Evolutionary conservation across 2,888 invertebrate species (phyloP), one percentile per base, ranked within the genome.

Genomic region (Zaprionus lineosus): DNA sequence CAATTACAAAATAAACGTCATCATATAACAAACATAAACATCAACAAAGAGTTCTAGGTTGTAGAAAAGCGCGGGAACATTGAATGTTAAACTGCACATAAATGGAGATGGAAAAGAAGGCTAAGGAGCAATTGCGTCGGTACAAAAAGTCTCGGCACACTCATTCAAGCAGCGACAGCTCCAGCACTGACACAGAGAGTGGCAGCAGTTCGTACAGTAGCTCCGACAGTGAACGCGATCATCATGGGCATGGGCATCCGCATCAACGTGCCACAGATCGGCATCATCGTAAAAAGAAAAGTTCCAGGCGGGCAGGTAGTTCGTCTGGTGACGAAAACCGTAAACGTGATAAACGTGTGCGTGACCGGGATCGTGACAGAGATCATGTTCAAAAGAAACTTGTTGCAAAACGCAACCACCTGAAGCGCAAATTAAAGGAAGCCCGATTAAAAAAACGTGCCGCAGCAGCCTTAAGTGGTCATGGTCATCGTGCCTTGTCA

Each of bases 281-380:
- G 0, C 87, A 91, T 34, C 88, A 91, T 57, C 91, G 92, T 59
- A 91, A 91, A 24, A 89, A 92, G 90, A 90, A 89, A 74, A 59
- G 70, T 14, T 53, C 91, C 44, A 91, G 93, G 24, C 81, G 77
- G 0, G 74, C 81, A 0, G 71, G 75, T 28, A 78, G 84, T 36
- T 93, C 94, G 6, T 94, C 95, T 2, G 94, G 94, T 65, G 88
- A 90, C 50, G 85, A 90, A 41, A 81, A 87, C 1, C 85, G 88
- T 0, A 90, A 90, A 55, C 84, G 90, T 0, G 88, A 89, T 7
- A 90, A 90, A 40, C 84, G 87, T 0, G 88, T 71, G 0, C 65
- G 72, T 1, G 72, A 60, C n/a, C 73, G 69, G 1, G 73, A 72
- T 19, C 73, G 73, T 9, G 66, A 67, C n/a, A 48, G 68, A 3